A percentile compares a stretch with the other conserved stretches of the same genome.
Evolutionary conservation across 1,140 invertebrate species (phyloP).

Genomic region (Hermetia illucens): DNA sequence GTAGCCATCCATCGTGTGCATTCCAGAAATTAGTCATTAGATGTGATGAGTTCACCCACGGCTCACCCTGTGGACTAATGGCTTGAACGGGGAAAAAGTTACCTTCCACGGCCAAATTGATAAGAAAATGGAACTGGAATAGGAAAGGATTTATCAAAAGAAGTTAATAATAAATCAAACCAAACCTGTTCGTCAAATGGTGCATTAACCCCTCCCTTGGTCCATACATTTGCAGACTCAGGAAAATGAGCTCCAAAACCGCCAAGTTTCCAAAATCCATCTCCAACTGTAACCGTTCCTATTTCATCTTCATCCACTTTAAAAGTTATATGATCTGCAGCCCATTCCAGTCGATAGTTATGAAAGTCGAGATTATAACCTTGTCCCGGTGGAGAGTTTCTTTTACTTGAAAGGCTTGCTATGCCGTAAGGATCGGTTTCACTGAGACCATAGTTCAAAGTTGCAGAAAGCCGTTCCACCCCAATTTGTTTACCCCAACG

Average conservation of each 20-base stretch:
- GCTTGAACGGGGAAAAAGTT: slow-evolving; percentile 33
- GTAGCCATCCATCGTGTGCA: slow-evolving; percentile 29
- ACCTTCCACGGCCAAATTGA: slow-evolving; percentile 37
- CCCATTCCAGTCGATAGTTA: slow-evolving; percentile 14
- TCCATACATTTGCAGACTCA: slow-evolving; percentile 26
- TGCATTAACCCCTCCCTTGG: slow-evolving; percentile 29
- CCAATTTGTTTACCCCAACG: slow-evolving; percentile 30
- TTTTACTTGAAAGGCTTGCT: slow-evolving; percentile 24
- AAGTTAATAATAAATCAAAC: neutral
- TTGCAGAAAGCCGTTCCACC: slow-evolving; percentile 28
- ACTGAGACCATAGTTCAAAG: slow-evolving; percentile 38
- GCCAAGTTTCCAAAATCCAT: slow-evolving; percentile 27
- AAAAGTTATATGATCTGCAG: slow-evolving; percentile 10
- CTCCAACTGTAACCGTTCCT: slow-evolving; percentile 15
- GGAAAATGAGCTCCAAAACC: slow-evolving; percentile 12
- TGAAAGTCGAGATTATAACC: slow-evolving; percentile 18
- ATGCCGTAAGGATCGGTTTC: slow-evolving; percentile 27
- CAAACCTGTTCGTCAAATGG: slow-evolving; percentile 39
- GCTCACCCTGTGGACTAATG: slow-evolving; percentile 25
- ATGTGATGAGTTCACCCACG: slow-evolving; percentile 31
- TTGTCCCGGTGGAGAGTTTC: slow-evolving; percentile 11
- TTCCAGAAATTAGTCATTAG: slow-evolving; percentile 34
- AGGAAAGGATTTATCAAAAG: neutral
- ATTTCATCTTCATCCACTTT: slow-evolving; percentile 11
- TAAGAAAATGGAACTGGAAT: slow-evolving; percentile 33